Percentiles rank a stretch among this genome's conserved stretches.
Conservation (phyloP, 1,140 invertebrate genomes). For the Yoshiicerus persimilis region DNA sequence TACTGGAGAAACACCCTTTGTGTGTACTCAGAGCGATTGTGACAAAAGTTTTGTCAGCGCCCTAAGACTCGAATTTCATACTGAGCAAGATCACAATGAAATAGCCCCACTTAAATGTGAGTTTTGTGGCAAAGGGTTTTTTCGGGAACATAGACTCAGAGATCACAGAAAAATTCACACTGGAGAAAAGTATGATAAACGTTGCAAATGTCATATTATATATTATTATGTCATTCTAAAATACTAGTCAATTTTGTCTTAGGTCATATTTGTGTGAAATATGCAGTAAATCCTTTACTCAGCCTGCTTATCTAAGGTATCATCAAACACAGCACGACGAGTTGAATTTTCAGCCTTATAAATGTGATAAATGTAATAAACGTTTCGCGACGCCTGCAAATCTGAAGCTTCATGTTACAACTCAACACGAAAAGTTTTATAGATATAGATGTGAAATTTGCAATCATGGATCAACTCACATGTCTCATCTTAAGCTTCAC, state of each 20-base stretch:
- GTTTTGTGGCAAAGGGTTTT: constrained; percentile 29
- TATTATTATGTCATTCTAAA: no score
- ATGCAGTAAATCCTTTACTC: constrained; percentile 36
- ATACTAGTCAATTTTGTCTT: not conserved
- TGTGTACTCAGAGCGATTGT: not conserved
- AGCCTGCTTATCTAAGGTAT: constrained; percentile 29
- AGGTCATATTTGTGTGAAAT: constrained; percentile 29
- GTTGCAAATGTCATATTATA: not conserved
- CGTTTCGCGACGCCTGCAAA: constrained; percentile 28
- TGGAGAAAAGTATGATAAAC: constrained; percentile 24
- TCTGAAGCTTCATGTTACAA: constrained; percentile 8
- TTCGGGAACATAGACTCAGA: constrained; percentile 18
- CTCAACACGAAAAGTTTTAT: constrained; percentile 35
- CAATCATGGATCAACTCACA: constrained; percentile 25
- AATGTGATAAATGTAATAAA: constrained; percentile 24
- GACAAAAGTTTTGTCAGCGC: constrained; percentile 22
- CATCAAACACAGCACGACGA: constrained; percentile 39
- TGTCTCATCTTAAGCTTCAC: constrained; percentile 51
- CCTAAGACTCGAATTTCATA: constrained; percentile 17
- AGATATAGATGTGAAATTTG: constrained; percentile 32
- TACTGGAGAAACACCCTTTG: constrained; percentile 29
- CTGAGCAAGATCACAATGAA: constrained; percentile 29
- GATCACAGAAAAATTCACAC: constrained; percentile 21
- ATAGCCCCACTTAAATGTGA: constrained; percentile 28
- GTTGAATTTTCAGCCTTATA: constrained; percentile 26